Conservation (phyloP, 2,113 vertebrate genomes). For the Pteruthius melanotis region DNA sequence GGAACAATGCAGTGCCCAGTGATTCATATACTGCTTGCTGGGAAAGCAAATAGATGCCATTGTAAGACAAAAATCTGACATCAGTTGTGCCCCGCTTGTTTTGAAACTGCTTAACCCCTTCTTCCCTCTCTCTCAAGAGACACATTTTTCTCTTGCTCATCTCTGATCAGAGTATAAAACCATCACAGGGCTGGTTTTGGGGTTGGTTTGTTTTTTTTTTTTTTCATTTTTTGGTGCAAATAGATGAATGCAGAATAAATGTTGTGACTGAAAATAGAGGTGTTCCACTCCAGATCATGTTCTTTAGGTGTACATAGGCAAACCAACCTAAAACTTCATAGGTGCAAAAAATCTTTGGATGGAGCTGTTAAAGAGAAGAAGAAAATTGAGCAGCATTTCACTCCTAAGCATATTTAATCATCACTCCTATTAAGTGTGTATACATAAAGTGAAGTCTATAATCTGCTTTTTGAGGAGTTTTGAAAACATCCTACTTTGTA, state of each 20-base stretch:
- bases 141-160: neutral
- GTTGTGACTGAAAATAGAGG: neutral
- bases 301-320: neutral
- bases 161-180: neutral
- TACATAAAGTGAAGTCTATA: neutral
- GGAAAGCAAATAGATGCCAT: conserved; percentile 49
- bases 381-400: neutral
- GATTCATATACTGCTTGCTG: neutral
- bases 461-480: neutral
- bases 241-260: neutral
- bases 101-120: conserved; percentile 37
- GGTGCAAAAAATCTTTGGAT: neutral
- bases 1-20: conserved; percentile 2
- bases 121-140: neutral
- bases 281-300: neutral
- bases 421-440: neutral
- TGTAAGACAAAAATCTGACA: conserved; percentile 43
- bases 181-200: neutral
- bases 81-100: conserved; percentile 46
- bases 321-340: fast-evolving
- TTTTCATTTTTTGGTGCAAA: neutral
- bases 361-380: neutral
- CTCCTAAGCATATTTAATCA: neutral
- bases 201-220: neutral
- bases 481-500: neutral